Evolutionary conservation across 2,797 vertebrate species (phyloP).

Genomic region (Acrocephalus scirpaceus): DNA sequence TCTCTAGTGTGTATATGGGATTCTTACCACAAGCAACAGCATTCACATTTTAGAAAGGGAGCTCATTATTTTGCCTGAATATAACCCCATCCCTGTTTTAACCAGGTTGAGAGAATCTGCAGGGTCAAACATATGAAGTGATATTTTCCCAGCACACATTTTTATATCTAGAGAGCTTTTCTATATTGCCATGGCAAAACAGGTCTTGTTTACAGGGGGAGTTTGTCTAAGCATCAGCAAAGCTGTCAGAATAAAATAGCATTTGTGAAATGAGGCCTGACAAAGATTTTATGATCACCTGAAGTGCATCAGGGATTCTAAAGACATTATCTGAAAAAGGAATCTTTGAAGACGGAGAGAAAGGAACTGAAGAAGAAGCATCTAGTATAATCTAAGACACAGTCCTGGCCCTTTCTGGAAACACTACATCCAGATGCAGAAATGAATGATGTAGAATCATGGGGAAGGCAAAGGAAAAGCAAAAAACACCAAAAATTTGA

Average conservation of each 20-base stretch:
- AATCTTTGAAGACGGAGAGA: neutral
- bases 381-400: neutral
- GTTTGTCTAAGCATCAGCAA: neutral
- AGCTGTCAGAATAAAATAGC: neutral
- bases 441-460: neutral
- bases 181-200: neutral
- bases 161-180: neutral
- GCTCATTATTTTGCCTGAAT: neutral
- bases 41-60: neutral
- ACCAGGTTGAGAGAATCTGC: neutral
- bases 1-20: rapidly evolving
- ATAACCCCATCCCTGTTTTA: neutral
- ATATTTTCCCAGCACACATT: neutral
- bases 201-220: neutral
- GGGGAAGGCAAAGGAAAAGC: neutral
- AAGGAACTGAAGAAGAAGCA: neutral
- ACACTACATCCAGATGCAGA: neutral
- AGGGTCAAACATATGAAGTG: neutral
- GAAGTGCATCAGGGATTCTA: neutral
- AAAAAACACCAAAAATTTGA: neutral
- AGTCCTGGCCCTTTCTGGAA: neutral
- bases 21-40: neutral
- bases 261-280: neutral
- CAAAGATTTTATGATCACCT: slow-evolving; percentile 23
- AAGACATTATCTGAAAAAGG: neutral